Base-by-base conservation (phyloP, 2,113 vertebrate species). In the Anser brachyrhynchus region DNA sequence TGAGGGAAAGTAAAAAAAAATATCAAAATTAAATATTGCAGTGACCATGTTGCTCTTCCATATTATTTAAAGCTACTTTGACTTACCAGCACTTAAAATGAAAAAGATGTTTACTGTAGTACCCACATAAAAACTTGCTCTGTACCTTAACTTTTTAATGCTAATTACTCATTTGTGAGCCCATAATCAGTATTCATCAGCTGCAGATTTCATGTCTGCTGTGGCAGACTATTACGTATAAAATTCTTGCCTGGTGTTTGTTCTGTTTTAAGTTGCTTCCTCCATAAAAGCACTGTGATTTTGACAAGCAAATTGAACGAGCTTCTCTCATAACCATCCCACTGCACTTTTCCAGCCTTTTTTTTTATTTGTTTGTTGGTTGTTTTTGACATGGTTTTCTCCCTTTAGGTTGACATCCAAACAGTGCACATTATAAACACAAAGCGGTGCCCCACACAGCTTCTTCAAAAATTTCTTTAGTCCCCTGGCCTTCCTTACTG, bases 61-160 rank as follows among this genome's bases (percentile, higher is more conserved):
- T 31, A 44, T 79, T 84, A 91, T 71, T 94, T 86, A 90, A 78
- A 90, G 29, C 26, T 77, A 78, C 37, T 88, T 92, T 29, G 73
- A 80, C 35, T 86, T 77, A 77, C 33, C 39, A 2, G 2, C 11
- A 67, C 57, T 90, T 74, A 52, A 74, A 93, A 91, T 49, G 49
- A 51, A 80, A 52, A 81, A 49, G 59, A 61, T 8, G 12, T 59
- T 90, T 59, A 76, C 80, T 88, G 52, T 41, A 86, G 39, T 46
- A 85, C n/a, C 25, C 37, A 16, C 19, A 58, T 21, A 61, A 85
- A 92, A 80, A 8, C 28, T 77, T 1, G 5, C 81, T 73, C 55
- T 37, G 51, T 59, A 57, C 54, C 28, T 29, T 57, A 86, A 89
- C 58, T 37, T 73, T 67, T 85, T 44, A 52, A 81, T 52, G 39